Base-by-base conservation (phyloP, 2,888 invertebrate genomes). In the Latrodectus elegans region DNA sequence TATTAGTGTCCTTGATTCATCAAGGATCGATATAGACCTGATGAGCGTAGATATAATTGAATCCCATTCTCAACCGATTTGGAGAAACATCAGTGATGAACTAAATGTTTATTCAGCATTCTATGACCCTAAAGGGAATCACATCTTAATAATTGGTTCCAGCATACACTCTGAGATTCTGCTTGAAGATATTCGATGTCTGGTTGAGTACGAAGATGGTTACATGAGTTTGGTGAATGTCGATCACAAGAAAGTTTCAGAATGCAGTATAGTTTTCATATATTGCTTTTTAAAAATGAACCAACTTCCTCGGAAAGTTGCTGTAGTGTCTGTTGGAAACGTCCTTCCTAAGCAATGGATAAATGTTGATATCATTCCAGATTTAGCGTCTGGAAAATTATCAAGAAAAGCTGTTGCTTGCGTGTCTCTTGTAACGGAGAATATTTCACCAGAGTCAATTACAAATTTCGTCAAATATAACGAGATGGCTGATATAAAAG, bases 31-130 rank as follows among this genome's bases (percentile, higher is more conserved):
- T 4, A 82, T 82, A 12, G 74, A 82, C 49, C 49, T 82, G 8
- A 26, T 60, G 8, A 38, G n/a, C 9, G 49, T 38, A 6, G 71
- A 67, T 53, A 8, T 75, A 11, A n/a, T 8, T 9, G 49, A 68
- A n/a, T 68, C 74, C 11, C 60, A 82, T 22, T 60, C 53, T 11
- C 12, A n/a, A 6, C 67, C 82, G n/a, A 75, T 17, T 17, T 82
- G 82, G 82, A 68, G 64, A 14, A 68, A 15, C 4, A 22, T 82
- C 3, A 75, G 22, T 6, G 38, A 82, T 4, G 70, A 70, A 10
- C n/a, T 82, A 6, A 53, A 74, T 4, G 82, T 70, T 9, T 82
- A 75, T 55, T 82, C 80, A 10, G 80, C 80, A 9, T 81, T 73
- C 26, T 9, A 68, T 14, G 72, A 81, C 2, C 12, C 14, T 4